Conservation (phyloP, 2,888 invertebrate genomes). For the Pterostichus madidus region DNA sequence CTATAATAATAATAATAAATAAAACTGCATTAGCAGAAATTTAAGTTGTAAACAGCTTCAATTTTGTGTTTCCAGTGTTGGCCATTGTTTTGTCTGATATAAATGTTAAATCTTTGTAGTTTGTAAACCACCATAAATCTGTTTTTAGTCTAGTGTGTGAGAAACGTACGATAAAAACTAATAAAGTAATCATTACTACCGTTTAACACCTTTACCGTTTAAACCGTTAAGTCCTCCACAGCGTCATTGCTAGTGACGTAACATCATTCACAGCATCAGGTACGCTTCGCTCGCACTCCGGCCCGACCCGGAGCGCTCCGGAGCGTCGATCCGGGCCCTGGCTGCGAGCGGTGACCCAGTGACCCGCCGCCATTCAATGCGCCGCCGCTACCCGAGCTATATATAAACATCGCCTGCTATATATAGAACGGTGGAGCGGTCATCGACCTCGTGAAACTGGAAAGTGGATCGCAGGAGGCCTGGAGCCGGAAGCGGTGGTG, state of each 20-base stretch:
- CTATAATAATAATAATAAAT: too few species aligned
- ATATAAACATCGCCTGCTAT: constrained; percentile 42
- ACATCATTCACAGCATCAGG: constrained; percentile 53
- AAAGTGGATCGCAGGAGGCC: constrained; percentile 43
- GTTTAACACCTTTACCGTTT: too few species aligned
- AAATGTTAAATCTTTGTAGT: too few species aligned
- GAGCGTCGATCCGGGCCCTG: constrained; percentile 4
- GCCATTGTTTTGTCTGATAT: too few species aligned
- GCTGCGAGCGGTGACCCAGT: constrained; percentile 50
- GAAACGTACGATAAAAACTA: too few species aligned
- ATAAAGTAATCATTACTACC: too few species aligned
- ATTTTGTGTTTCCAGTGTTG: too few species aligned
- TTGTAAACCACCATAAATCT: too few species aligned
- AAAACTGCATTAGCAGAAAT: too few species aligned
- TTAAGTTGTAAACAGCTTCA: too few species aligned
- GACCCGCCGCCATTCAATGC: constrained; percentile 20
- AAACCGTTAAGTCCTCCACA: neutral
- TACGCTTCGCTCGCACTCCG: neutral
- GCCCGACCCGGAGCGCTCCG: neutral
- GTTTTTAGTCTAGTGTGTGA: too few species aligned
- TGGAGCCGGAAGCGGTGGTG: constrained; percentile 21
- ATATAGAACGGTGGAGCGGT: constrained; percentile 32
- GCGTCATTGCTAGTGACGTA: constrained; percentile 36
- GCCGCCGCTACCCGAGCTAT: constrained; percentile 25
- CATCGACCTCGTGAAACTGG: constrained; percentile 33